Evolutionary conservation across 2,888 invertebrate species (phyloP).

Genomic region (Latrodectus hesperus): DNA sequence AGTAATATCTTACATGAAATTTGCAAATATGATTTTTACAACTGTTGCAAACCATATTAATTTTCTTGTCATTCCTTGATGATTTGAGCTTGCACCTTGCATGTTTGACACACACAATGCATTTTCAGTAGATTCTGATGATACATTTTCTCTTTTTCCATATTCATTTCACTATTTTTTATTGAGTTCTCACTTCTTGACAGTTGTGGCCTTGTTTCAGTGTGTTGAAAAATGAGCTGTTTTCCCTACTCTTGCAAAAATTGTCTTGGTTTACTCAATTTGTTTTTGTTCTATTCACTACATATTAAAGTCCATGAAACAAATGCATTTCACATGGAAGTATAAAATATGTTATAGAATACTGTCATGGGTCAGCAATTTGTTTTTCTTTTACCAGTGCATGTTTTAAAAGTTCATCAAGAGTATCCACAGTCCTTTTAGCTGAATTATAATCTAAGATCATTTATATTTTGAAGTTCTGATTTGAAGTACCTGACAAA

Average conservation of each 20-base stretch:
- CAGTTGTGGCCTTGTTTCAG: neutral
- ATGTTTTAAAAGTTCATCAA: slow-evolving; percentile 33
- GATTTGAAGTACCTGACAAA: no score
- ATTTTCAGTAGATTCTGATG: slow-evolving; percentile 4
- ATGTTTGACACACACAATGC: slow-evolving; percentile 7
- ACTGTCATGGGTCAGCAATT: slow-evolving; percentile 7
- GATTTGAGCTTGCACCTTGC: neutral
- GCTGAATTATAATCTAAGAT: neutral
- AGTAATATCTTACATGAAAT: neutral
- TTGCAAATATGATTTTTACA: neutral
- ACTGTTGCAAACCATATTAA: neutral
- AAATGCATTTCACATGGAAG: neutral
- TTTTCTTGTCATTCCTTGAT: slow-evolving; percentile 1
- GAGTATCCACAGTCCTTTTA: slow-evolving; percentile 18
- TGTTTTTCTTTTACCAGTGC: slow-evolving; percentile 15
- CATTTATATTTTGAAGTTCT: neutral
- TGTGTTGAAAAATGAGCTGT: slow-evolving; percentile 13
- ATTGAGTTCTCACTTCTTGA: no score
- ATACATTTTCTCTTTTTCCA: neutral
- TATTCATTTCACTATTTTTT: no score
- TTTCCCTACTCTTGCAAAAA: neutral
- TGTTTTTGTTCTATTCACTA: no score
- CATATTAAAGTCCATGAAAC: neutral
- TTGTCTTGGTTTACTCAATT: neutral
- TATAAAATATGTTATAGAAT: neutral